These are phyloP conservation scores for Sebastes matsubarae DNA, from an alignment of 2,797 vertebrate genomes.

Conservation along the genomic window DNA sequence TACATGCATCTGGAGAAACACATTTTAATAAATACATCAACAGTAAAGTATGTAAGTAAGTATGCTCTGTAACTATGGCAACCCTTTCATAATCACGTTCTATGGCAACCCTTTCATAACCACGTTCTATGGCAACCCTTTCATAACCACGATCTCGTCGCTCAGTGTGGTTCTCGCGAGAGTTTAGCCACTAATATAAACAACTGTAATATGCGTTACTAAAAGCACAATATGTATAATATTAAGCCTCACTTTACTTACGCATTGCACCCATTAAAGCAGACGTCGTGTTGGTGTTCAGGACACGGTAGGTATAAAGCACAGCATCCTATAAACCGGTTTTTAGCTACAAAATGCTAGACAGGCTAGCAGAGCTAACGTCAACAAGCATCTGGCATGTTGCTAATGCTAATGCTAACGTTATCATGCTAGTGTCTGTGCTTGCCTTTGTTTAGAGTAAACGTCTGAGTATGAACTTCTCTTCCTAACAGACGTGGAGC, in stretches of 20 bases:
- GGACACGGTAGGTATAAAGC: background rate
- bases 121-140: background rate
- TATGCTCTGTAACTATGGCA: background rate
- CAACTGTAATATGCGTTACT: background rate
- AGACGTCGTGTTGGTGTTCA: background rate
- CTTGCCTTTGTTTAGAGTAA: constrained; percentile 59
- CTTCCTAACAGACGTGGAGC: background rate
- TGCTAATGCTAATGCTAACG: background rate
- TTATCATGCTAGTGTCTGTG: background rate
- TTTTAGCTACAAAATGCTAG: background rate
- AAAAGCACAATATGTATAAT: background rate
- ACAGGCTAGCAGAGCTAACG: constrained; percentile 24
- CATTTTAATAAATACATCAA: accelerated
- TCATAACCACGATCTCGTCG: background rate
- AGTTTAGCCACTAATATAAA: background rate
- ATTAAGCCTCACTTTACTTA: background rate
- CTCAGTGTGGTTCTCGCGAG: constrained; percentile 14
- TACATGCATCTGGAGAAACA: accelerated
- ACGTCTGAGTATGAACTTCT: constrained; percentile 17
- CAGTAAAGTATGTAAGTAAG: background rate
- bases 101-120: background rate
- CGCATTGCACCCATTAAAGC: background rate
- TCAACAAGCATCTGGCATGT: background rate
- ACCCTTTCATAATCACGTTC: background rate
- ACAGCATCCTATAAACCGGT: background rate